These are phyloP conservation scores for Cyphomyrus plagiostoma DNA, from an alignment of 2,113 vertebrate genomes.

Conservation along the genomic window DNA sequence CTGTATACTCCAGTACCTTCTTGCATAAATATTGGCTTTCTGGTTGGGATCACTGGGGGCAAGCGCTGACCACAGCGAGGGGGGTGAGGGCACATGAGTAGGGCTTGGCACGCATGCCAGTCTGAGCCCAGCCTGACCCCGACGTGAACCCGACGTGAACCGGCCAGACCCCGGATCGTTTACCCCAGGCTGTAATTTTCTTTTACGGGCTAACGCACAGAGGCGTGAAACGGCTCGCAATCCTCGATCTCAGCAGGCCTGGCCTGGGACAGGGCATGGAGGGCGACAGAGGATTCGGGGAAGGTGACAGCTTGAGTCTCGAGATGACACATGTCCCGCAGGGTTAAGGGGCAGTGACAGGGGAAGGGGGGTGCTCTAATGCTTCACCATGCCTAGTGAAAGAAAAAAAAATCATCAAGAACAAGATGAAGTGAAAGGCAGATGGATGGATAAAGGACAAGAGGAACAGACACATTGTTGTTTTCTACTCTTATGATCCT, in stretches of 20 bases:
- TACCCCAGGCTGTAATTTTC: constrained; percentile 63
- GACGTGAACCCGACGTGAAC: constrained; percentile 68
- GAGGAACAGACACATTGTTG: neutral
- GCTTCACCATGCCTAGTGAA: neutral
- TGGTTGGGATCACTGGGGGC: neutral
- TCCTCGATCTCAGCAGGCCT: constrained; percentile 75
- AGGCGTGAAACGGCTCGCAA: constrained; percentile 78
- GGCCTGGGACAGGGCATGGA: constrained; percentile 66
- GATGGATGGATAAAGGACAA: neutral
- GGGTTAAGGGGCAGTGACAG: constrained; percentile 38
- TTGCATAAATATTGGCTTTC: neutral
- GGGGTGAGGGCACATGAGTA: neutral
- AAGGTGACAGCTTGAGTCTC: constrained; percentile 51
- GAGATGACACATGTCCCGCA: constrained; percentile 59
- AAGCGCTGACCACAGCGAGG: neutral
- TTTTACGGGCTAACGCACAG: constrained; percentile 67
- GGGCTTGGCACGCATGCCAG: neutral
- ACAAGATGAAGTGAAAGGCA: neutral
- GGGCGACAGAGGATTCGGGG: constrained; percentile 52
- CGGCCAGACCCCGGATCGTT: constrained; percentile 57
- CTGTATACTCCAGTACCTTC: neutral
- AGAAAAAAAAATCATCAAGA: neutral
- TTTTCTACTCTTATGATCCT: neutral
- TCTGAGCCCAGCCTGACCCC: constrained; percentile 59
- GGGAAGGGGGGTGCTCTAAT: neutral